Evolutionary conservation across 1,140 invertebrate genomes (phyloP), one percentile per base, ranked within the genome.

Genomic region (Delia radicum): DNA sequence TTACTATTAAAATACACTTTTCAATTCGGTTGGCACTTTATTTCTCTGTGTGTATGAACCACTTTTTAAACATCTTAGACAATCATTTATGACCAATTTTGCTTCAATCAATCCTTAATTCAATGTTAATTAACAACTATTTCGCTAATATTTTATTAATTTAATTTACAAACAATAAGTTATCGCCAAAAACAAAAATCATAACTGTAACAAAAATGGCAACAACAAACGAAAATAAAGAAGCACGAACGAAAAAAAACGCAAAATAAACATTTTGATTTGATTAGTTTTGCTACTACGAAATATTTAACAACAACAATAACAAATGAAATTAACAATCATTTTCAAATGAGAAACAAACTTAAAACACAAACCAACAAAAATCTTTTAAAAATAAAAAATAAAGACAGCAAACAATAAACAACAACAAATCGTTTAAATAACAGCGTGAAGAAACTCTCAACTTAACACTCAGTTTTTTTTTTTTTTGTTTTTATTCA

Each of bases 361-460:
- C 3, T 13, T 15, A 42, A 42, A 42, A 42, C 12, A 42, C 37
- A 15, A 42, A 42, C 6, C 12, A 55, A 65, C 21, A 65, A 29
- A 10, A 42, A 42, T 42, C 3, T 42, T 42, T 42, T 15, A 42
- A 61, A 18, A 6, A 61, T 7, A 61, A 61, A 61, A 61, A 65
- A 65, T 65, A n/a, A 65, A 65, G 26, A 15, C 27, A 65, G 13
- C 26, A 15, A 27, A 65, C n/a, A 29, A 26, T 0, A 15, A 65
- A 42, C 13, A 65, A 27, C 62, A 65, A 65, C 62, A 65, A 65
- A 65, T 26, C 62, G 26, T 65, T 65, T 65, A 65, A 65, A 26
- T 65, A 65, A 65, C 62, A 65, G 62, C 62, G 62, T 65, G 62
- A 65, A 65, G 62, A 65, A 29, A 65, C 62, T 65, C 62, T 65